These are phyloP conservation scores for Microvelia longipes DNA, from an alignment of 1,140 invertebrate species.

Conservation along the genomic window DNA sequence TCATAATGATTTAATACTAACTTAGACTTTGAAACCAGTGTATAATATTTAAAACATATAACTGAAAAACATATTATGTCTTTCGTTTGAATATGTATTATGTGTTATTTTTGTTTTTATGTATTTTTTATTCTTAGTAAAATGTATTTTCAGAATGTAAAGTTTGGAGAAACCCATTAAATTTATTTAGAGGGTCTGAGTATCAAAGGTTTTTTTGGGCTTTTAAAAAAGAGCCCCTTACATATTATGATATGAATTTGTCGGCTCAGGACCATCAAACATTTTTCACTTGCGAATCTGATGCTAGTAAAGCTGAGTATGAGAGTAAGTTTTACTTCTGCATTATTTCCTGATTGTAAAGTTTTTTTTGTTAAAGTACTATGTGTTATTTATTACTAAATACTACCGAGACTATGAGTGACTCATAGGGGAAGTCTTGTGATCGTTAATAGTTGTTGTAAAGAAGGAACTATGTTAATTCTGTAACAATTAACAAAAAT, in stretches of 20 bases:
- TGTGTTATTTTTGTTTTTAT: too few relatives aligned
- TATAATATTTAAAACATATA: too few relatives aligned
- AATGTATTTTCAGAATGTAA: constrained; percentile 73
- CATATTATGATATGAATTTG: constrained; percentile 98
- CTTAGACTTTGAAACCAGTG: too few relatives aligned
- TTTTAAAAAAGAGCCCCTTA: constrained; percentile 86
- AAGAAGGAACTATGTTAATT: too few relatives aligned
- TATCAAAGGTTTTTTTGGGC: constrained; percentile 85
- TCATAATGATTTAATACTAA: too few relatives aligned
- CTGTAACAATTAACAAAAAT: too few relatives aligned
- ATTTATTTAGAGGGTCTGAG: constrained; percentile 88
- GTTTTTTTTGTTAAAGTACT: neutral
- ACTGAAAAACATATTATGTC: too few relatives aligned
- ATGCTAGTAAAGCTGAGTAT: constrained; percentile 78
- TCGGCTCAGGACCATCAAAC: constrained; percentile 98
- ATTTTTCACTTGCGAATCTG: constrained; percentile 89
- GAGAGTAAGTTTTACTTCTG: constrained; percentile 45
- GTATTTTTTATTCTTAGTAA: too few relatives aligned
- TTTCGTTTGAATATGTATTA: too few relatives aligned
- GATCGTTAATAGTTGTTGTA: too few relatives aligned
- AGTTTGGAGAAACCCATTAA: constrained; percentile 94
- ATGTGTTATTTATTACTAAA: neutral
- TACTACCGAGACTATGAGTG: too few relatives aligned
- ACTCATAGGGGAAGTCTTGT: too few relatives aligned
- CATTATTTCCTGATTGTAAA: neutral